Evolutionary conservation across 2,888 invertebrate genomes (phyloP).

Genomic region (Sthenelais limicola): DNA sequence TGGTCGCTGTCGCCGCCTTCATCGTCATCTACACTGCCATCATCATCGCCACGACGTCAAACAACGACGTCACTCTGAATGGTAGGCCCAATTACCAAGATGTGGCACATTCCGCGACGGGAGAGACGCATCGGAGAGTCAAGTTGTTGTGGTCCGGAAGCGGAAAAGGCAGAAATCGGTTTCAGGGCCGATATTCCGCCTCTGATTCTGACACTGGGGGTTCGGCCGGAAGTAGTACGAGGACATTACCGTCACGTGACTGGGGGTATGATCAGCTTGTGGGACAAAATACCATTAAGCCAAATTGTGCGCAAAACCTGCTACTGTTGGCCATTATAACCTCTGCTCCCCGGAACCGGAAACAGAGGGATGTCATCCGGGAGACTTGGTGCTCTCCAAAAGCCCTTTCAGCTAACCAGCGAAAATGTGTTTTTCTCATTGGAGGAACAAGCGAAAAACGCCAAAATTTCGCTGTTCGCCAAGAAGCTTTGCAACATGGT

Average conservation of each 20-base stretch:
- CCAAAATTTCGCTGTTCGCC: constrained; percentile 1
- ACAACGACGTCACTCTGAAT: neutral
- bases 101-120: neutral
- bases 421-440: constrained; percentile 31
- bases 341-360: constrained; percentile 3
- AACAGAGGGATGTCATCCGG: constrained; percentile 1
- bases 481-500: constrained; percentile 40
- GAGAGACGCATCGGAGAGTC: neutral
- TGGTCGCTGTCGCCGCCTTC: constrained; percentile 19
- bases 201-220: neutral
- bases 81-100: neutral
- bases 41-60: neutral
- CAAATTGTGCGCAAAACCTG: neutral
- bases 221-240: neutral
- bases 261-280: constrained; percentile 14
- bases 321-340: constrained; percentile 8
- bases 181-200: neutral
- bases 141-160: neutral
- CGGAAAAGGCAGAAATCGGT: neutral
- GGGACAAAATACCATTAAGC: neutral
- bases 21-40: constrained; percentile 2
- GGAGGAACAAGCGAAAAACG: neutral
- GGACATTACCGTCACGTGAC: neutral
- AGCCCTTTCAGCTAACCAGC: neutral
- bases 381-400: constrained; percentile 32